A percentile compares a stretch with the other conserved stretches of the same genome.
phyloP scores from a whole-genome alignment of 2,797 vertebrate species.

The Selene dorsalis region DNA sequence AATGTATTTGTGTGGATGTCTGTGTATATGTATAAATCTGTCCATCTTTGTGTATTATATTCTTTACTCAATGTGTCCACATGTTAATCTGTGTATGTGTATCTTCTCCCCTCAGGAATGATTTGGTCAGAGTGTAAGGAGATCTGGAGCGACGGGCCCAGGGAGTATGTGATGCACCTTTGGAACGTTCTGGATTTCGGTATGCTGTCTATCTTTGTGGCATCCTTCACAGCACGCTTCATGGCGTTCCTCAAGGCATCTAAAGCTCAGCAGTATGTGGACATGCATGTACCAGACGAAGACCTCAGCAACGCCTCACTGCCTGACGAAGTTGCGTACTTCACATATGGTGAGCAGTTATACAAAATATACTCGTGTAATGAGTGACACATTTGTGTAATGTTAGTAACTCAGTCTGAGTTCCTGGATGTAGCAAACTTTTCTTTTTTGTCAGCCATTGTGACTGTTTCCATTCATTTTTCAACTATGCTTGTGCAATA shows the following conservation, averaged over 20 bases:
- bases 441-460: not conserved
- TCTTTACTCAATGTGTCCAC: not conserved
- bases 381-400: not conserved
- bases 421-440: not conserved
- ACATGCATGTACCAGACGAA: conserved; percentile 89
- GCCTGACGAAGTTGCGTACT: conserved; percentile 95
- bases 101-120: conserved; percentile 82
- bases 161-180: conserved; percentile 94
- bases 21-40: not conserved
- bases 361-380: not conserved
- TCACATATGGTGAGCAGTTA: conserved; percentile 90
- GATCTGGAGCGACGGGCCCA: conserved; percentile 95
- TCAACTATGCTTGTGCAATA: not conserved
- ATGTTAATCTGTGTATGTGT: conserved; percentile 22
- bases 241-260: conserved; percentile 97
- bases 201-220: conserved; percentile 97
- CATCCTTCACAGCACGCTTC: conserved; percentile 94
- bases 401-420: not conserved
- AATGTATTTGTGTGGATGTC: conserved; percentile 3
- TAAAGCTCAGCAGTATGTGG: conserved; percentile 95
- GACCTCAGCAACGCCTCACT: conserved; percentile 91
- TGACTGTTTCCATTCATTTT: not conserved
- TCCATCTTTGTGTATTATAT: not conserved
- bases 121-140: conserved; percentile 99
- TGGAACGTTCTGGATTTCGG: conserved; percentile 98